Evolutionary conservation across 2,113 vertebrate species (phyloP).

Genomic region (Nyctereutes procyonoides): DNA sequence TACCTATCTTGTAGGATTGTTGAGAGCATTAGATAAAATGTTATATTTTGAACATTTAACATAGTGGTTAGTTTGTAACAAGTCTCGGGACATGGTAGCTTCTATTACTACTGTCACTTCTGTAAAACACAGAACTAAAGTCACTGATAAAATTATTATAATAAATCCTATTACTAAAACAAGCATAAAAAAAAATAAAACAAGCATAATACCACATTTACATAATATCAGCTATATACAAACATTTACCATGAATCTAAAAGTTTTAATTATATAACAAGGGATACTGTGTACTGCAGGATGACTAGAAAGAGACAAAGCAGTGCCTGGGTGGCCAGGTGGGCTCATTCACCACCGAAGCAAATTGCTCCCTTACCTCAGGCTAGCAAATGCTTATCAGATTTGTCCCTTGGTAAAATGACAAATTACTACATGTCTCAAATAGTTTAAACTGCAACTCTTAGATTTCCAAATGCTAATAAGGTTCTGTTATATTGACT

Average conservation of each 20-base stretch:
- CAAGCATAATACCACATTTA: neutral
- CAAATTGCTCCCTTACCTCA: neutral
- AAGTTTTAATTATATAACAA: constrained; percentile 10
- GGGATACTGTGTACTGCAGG: neutral
- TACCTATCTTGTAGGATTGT: neutral
- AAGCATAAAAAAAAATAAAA: neutral
- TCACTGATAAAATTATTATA: constrained; percentile 51
- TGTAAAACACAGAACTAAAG: neutral
- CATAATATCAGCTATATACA: neutral
- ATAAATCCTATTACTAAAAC: constrained; percentile 26
- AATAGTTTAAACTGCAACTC: constrained; percentile 4
- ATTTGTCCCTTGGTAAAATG: neutral
- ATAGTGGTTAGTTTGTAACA: constrained; percentile 40
- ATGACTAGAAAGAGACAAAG: constrained; percentile 17
- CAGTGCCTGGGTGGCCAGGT: neutral
- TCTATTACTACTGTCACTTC: neutral
- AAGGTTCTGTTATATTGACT: neutral
- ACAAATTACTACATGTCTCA: neutral
- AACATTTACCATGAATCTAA: constrained; percentile 36
- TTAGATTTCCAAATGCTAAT: neutral
- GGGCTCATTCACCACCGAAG: neutral
- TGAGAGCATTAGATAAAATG: constrained; percentile 28
- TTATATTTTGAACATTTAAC: constrained; percentile 19
- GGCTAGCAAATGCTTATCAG: constrained; percentile 26
- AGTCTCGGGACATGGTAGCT: neutral